These are phyloP conservation scores for Scaptomyza graminum DNA, from an alignment of 1,140 invertebrate genomes.

Conservation along the genomic window DNA sequence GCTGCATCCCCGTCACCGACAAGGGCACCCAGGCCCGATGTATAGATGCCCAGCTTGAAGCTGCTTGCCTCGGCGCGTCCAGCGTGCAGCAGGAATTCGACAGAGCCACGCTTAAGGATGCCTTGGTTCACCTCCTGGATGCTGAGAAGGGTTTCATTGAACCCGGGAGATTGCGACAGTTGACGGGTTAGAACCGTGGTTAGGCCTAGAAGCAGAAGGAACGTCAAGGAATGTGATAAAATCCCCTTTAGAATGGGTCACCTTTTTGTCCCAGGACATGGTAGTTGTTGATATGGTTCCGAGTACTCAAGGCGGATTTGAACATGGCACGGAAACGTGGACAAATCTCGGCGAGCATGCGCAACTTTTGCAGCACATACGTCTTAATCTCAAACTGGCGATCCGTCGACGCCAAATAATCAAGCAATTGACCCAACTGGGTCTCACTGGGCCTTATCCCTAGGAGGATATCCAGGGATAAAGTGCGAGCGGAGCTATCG, in stretches of 20 bases:
- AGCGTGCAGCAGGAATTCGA: constrained; percentile 88
- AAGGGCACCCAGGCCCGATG: constrained; percentile 89
- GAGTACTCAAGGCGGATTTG: constrained; percentile 75
- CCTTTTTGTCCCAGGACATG: constrained; percentile 87
- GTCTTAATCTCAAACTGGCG: constrained; percentile 88
- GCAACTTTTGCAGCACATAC: constrained; percentile 87
- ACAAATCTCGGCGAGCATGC: constrained; percentile 86
- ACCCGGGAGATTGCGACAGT: constrained; percentile 86
- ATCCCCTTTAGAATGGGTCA: constrained; percentile 17
- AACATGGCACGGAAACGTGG: constrained; percentile 84
- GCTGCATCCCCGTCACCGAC: constrained; percentile 86
- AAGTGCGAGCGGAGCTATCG: constrained; percentile 89
- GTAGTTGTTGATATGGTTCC: constrained; percentile 87
- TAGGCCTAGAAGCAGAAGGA: constrained; percentile 83
- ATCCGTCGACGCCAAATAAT: constrained; percentile 85
- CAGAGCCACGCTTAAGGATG: constrained; percentile 90
- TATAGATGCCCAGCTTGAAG: constrained; percentile 91
- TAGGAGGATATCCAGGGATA: constrained; percentile 90
- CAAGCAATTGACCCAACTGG: constrained; percentile 85
- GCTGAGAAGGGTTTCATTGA: constrained; percentile 89
- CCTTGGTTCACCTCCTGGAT: constrained; percentile 90
- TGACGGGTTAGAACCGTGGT: constrained; percentile 89
- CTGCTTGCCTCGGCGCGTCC: constrained; percentile 84
- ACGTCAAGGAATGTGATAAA: no score
- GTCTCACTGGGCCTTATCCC: constrained; percentile 85